phyloP scores from a whole-genome alignment of 2,888 invertebrate genomes.

The Allophyes oxyacanthae region DNA sequence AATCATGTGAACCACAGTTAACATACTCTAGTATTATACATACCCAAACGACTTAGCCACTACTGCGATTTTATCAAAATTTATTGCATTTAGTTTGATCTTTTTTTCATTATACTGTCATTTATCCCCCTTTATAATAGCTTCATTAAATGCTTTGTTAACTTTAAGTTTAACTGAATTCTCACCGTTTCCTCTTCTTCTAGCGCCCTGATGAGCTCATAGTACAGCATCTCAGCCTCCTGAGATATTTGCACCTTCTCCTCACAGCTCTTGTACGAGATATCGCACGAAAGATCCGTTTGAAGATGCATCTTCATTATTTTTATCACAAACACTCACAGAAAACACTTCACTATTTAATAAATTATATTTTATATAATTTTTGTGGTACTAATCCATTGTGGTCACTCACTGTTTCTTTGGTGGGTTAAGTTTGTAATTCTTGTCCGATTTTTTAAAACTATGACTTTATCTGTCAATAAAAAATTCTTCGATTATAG shows the following conservation, averaged over 20 bases:
- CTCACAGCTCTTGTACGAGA: constrained; percentile 74
- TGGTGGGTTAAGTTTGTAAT: constrained; percentile 32
- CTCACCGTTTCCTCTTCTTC: constrained; percentile 88
- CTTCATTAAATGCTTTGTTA: no score
- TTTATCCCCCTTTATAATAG: no score
- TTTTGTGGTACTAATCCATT: constrained; percentile 23
- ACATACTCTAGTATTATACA: no score
- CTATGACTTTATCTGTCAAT: no score
- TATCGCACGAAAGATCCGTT: constrained; percentile 80
- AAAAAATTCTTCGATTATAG: no score
- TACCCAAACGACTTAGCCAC: no score
- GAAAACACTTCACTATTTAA: constrained; percentile 51
- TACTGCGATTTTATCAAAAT: no score
- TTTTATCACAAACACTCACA: constrained; percentile 47
- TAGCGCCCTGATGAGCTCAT: constrained; percentile 83
- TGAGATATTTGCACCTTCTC: constrained; percentile 84
- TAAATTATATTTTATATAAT: constrained; percentile 24
- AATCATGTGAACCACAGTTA: no score
- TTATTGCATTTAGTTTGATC: no score
- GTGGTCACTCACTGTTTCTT: constrained; percentile 40
- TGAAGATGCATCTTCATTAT: constrained; percentile 83
- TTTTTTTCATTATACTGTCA: no score
- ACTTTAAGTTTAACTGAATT: no score
- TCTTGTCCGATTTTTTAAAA: no score
- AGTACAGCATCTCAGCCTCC: constrained; percentile 87